phyloP scores from a whole-genome alignment of 2,888 invertebrate genomes.

The Myathropa florea region DNA sequence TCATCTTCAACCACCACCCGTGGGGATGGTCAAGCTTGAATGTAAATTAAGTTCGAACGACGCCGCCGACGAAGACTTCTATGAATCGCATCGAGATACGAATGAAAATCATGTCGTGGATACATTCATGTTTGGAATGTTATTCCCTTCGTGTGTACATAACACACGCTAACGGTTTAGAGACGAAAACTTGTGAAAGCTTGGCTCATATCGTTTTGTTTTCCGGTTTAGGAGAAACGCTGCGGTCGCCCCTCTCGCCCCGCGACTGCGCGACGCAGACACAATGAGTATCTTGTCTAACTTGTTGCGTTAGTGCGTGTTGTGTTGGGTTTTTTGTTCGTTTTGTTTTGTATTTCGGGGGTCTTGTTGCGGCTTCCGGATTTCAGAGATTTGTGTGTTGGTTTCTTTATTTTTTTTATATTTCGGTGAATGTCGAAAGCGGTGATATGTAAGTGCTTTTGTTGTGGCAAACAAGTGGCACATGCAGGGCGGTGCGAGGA shows the following conservation, averaged over 20 bases:
- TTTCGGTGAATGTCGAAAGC: constrained; percentile 4
- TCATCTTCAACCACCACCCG: background rate
- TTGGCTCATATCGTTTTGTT: constrained; percentile 22
- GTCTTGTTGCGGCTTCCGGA: constrained; percentile 31
- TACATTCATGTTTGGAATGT: constrained; percentile 3
- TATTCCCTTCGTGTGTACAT: background rate
- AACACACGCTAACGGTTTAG: constrained; percentile 22
- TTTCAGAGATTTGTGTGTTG: constrained; percentile 8
- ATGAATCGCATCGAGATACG: background rate
- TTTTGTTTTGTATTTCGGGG: constrained; percentile 4
- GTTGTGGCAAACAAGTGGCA: background rate
- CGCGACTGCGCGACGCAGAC: background rate
- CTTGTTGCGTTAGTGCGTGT: constrained; percentile 31
- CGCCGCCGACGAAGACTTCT: no score
- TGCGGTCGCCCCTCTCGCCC: background rate
- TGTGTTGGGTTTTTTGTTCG: background rate
- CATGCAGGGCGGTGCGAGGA: background rate
- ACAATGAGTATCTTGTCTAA: constrained; percentile 27
- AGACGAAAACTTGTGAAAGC: constrained; percentile 52
- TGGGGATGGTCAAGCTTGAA: constrained; percentile 29
- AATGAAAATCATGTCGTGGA: background rate
- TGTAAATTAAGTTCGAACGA: constrained; percentile 43
- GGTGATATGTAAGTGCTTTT: background rate
- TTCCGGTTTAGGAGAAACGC: constrained; percentile 38
- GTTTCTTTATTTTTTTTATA: background rate